A percentile compares a stretch with the other conserved stretches of the same genome.
These are phyloP conservation scores for Cladopsammia gracilis DNA, from an alignment of 64 coral and sea anemone genomes.

Conservation along the genomic window DNA sequence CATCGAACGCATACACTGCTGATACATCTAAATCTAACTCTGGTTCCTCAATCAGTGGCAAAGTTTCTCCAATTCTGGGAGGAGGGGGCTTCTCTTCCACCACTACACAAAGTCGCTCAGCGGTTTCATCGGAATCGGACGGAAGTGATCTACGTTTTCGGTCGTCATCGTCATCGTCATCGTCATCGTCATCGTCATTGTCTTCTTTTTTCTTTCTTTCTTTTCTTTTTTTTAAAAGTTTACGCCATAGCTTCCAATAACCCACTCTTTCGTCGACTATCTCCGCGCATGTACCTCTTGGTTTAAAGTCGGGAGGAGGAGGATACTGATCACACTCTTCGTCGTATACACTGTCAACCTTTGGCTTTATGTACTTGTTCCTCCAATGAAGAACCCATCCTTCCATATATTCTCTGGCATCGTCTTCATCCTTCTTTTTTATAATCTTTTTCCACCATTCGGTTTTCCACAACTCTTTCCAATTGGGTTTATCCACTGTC, in stretches of 20 bases:
- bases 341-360: not conserved
- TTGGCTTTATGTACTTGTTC: not conserved
- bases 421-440: not conserved
- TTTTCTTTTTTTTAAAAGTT: not conserved
- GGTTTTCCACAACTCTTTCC: too few species aligned
- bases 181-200: not conserved
- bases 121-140: not conserved
- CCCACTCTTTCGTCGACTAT: not conserved
- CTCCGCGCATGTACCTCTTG: not conserved
- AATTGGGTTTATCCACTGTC: not conserved
- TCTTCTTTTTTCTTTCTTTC: not conserved
- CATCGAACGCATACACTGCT: not conserved
- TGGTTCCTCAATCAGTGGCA: not conserved
- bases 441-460: too few species aligned
- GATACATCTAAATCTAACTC: not conserved
- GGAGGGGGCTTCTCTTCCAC: slow-evolving; percentile 13
- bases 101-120: not conserved
- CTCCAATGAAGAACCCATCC: not conserved
- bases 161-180: not conserved
- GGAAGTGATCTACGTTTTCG: slow-evolving; percentile 12
- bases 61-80: not conserved
- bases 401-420: not conserved
- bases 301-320: too few species aligned
- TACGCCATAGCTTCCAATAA: not conserved
- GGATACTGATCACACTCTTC: not conserved